Base-by-base conservation (phyloP, 2,888 invertebrate species). In the Chloroclystis v-ata region DNA sequence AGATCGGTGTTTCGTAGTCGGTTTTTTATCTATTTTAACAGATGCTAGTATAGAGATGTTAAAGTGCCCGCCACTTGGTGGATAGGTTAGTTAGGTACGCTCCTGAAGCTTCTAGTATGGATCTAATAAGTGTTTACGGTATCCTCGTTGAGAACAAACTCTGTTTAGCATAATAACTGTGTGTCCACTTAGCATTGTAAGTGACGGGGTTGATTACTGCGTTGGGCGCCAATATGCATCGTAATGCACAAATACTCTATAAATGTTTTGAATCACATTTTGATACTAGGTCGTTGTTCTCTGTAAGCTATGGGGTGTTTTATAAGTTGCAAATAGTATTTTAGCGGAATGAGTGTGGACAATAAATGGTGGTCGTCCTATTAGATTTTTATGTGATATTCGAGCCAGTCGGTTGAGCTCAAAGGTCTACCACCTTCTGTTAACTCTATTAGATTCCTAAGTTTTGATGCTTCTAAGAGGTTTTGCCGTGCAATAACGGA, bases 221-320 rank as follows among this genome's bases (percentile, higher is more conserved):
- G 57, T 54, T 54, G 64, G 63, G 61, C 63, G 65, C 63, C 63
- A 63, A 60, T n/a, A n/a, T 47, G 56, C 52, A 68, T 72, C 67
- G 72, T 65, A 67, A 62, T 75, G 82, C 83, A 85, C 83, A 82
- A 83, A 83, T 82, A 82, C 82, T 83, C 82, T 79, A 25, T 53
- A 40, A 44, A 49, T 49, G 67, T 64, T 67, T 75, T 69, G 69
- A 80, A 74, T 75, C 77, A 77, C 75, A 70, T 79, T 78, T 78
- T 80, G 70, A 81, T 81, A 79, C 72, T 75, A 69, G 38, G 25
- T 67, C 69, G 64, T 65, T 61, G 62, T 64, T 69, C 64, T 64
- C 59, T 61, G 47, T 52, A 40, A 46, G 41, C 40, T 66, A 70
- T 68, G 61, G 63, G 64, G 49, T 67, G 69, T 75, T 72, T 72